Percentiles rank a stretch among this genome's conserved stretches.
Evolutionary conservation across 2,888 invertebrate genomes (phyloP).

Genomic region (Andrena haemorrhoa): DNA sequence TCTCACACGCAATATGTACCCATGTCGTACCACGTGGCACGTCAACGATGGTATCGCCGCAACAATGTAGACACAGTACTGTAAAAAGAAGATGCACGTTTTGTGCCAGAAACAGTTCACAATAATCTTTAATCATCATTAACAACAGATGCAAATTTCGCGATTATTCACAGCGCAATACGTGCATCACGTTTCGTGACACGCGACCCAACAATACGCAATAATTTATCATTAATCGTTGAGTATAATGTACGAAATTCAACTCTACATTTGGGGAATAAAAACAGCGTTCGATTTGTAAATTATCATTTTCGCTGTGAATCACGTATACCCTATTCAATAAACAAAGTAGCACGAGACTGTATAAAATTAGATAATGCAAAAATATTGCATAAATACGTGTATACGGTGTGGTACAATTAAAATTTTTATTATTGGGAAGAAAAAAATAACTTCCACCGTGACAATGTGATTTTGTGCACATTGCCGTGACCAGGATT

Average conservation of each 20-base stretch:
- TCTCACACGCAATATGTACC: not conserved
- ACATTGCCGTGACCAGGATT: constrained; percentile 85
- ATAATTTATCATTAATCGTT: constrained; percentile 6
- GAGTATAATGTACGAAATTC: not conserved
- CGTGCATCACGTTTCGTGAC: not conserved
- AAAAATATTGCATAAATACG: not conserved
- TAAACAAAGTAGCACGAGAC: not conserved
- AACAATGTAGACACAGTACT: not conserved
- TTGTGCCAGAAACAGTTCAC: constrained; percentile 25
- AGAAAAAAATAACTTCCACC: constrained; percentile 68
- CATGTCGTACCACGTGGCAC: not conserved
- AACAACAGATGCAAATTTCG: constrained; percentile 29
- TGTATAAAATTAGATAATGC: not conserved
- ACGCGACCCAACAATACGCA: constrained; percentile 1
- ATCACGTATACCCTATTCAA: not conserved
- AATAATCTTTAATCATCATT: constrained; percentile 37
- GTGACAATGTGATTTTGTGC: constrained; percentile 72
- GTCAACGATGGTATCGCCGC: not conserved
- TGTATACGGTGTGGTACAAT: not conserved
- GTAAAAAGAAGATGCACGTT: not conserved
- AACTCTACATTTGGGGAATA: not conserved
- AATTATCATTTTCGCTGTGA: not conserved
- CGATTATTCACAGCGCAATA: constrained; percentile 25
- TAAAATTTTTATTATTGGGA: not conserved
- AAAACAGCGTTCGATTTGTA: not conserved